Evolutionary conservation across 2,888 invertebrate genomes (phyloP).

Genomic region (Trichopoda pennipes): DNA sequence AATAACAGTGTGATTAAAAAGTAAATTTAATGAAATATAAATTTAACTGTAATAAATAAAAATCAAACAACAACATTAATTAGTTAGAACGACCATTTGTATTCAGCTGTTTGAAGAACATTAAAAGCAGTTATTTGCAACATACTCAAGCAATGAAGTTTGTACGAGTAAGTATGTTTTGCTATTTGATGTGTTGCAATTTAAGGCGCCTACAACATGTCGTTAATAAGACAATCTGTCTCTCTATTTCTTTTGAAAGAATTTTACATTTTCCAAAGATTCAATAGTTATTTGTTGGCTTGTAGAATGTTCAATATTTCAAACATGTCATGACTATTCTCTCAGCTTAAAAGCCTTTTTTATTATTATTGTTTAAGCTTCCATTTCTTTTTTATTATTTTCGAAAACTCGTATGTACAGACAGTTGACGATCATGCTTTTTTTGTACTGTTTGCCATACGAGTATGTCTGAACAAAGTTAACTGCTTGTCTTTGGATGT

Average conservation of each 20-base stretch:
- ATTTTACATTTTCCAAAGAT: constrained; percentile 51
- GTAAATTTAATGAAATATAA: neutral
- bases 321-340: constrained; percentile 51
- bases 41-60: neutral
- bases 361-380: constrained; percentile 29
- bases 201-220: constrained; percentile 64
- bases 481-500: constrained; percentile 50
- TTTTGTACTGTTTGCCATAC: constrained; percentile 23
- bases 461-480: constrained; percentile 36
- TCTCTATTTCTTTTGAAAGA: constrained; percentile 35
- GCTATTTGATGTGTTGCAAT: constrained; percentile 37
- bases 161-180: neutral
- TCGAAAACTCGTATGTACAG: constrained; percentile 48
- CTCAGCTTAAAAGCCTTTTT: constrained; percentile 32
- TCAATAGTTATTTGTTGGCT: constrained; percentile 40
- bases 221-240: constrained; percentile 48
- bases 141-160: neutral
- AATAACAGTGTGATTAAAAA: constrained; percentile 7
- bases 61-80: constrained; percentile 12
- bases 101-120: constrained; percentile 1
- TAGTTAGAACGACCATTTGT: neutral
- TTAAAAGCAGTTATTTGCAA: neutral
- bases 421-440: constrained; percentile 47
- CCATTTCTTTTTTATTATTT: constrained; percentile 27
- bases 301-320: constrained; percentile 54